Percentiles rank a stretch among this genome's conserved stretches.
phyloP scores from a whole-genome alignment of 2,797 vertebrate genomes.

The Poliocrania exsul region DNA sequence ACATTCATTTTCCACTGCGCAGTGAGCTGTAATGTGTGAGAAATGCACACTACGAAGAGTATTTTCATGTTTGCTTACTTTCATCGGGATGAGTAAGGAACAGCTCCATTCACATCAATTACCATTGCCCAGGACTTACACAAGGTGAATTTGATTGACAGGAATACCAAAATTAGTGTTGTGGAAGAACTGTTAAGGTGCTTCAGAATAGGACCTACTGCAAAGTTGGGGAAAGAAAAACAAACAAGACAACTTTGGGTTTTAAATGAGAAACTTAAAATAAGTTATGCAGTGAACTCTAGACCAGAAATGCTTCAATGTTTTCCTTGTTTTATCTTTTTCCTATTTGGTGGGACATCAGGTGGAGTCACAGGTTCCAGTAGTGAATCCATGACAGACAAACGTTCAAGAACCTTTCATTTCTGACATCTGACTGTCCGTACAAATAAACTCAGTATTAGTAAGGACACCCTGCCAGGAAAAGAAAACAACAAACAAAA shows the following conservation, averaged over 20 bases:
- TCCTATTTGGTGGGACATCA: not conserved
- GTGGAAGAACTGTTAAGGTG: not conserved
- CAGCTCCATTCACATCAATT: not conserved
- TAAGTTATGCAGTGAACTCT: not conserved
- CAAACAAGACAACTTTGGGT: not conserved
- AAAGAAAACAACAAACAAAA: too few species aligned
- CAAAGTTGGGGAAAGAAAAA: accelerated
- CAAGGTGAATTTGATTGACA: not conserved
- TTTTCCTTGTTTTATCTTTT: not conserved
- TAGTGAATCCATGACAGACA: not conserved
- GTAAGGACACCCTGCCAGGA: not conserved
- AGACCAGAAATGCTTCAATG: not conserved
- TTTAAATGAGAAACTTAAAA: not conserved
- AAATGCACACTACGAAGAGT: not conserved
- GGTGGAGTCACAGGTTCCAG: not conserved
- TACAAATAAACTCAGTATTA: not conserved
- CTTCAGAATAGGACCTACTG: not conserved
- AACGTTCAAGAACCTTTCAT: not conserved
- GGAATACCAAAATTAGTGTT: not conserved
- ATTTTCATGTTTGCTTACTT: not conserved
- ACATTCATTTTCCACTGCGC: slow-evolving; percentile 28
- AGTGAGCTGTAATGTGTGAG: not conserved
- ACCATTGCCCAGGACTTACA: not conserved
- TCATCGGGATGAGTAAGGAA: not conserved
- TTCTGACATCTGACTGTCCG: not conserved